Conservation (phyloP, 1,140 invertebrate genomes). For the Lepidurus packardi region DNA sequence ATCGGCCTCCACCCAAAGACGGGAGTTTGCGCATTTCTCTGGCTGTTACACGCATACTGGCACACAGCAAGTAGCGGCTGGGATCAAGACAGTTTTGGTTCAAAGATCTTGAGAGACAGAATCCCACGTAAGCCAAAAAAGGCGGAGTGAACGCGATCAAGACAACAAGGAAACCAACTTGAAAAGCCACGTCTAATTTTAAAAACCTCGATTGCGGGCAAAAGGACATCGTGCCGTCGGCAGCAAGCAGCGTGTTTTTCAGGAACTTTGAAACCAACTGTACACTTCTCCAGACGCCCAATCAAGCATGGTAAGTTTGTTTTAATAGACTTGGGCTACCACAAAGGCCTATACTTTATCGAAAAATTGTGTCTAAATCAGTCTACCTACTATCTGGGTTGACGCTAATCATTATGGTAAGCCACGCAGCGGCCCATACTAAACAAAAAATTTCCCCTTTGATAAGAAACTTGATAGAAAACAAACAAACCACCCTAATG, state of each 20-base stretch:
- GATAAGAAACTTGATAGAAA: not conserved
- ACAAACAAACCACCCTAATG: not conserved
- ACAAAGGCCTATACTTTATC: not conserved
- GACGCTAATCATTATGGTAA: not conserved
- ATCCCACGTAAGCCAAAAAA: not conserved
- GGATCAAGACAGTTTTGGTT: constrained; percentile 1
- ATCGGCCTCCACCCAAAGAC: not conserved
- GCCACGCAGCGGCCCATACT: not conserved
- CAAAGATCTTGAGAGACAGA: not conserved
- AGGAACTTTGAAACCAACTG: not conserved
- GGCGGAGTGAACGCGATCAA: not conserved
- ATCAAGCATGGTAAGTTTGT: constrained; percentile 1
- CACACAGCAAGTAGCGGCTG: not conserved
- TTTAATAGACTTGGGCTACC: not conserved
- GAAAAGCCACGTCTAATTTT: constrained; percentile 11
- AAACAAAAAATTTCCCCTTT: not conserved
- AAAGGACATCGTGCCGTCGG: not conserved
- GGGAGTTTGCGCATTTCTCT: not conserved
- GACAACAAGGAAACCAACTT: not conserved
- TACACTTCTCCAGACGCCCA: not conserved
- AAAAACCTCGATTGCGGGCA: not conserved
- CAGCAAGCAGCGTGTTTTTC: not conserved
- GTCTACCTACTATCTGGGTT: not conserved
- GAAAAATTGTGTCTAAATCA: not conserved
- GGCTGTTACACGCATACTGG: not conserved